phyloP scores from a whole-genome alignment of 2,888 invertebrate species.

The Alloscopus bannaensis region DNA sequence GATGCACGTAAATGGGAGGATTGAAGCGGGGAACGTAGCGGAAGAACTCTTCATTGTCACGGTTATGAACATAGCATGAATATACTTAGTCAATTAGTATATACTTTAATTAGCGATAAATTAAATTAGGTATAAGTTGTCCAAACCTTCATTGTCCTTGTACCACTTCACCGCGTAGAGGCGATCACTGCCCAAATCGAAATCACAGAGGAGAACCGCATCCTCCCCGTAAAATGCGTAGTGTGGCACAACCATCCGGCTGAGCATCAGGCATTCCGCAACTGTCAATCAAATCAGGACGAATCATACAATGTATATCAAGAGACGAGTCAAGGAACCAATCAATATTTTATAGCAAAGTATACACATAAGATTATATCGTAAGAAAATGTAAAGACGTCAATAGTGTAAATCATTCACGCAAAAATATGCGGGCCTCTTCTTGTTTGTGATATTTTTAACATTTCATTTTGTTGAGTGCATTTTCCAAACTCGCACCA shows the following conservation, averaged over 20 bases:
- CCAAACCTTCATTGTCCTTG: too few relatives aligned
- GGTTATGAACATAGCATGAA: too few relatives aligned
- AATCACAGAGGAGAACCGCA: constrained; percentile 82
- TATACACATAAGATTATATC: too few relatives aligned
- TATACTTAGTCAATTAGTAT: too few relatives aligned
- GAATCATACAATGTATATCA: neutral
- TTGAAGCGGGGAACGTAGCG: constrained; percentile 83
- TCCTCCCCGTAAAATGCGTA: constrained; percentile 79
- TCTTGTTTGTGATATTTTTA: too few relatives aligned
- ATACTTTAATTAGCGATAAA: too few relatives aligned
- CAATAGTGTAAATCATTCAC: too few relatives aligned
- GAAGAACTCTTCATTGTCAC: constrained; percentile 90
- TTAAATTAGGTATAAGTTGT: too few relatives aligned
- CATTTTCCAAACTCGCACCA: too few relatives aligned
- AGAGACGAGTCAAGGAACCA: neutral
- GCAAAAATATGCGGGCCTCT: too few relatives aligned
- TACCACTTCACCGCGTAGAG: constrained; percentile 75
- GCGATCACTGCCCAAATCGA: constrained; percentile 81
- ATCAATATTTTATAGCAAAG: constrained; percentile 4
- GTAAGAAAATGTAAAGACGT: too few relatives aligned
- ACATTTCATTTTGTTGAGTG: constrained; percentile 2
- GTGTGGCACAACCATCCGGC: constrained; percentile 81
- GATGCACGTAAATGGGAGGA: constrained; percentile 83
- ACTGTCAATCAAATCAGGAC: constrained; percentile 62
- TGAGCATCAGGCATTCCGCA: constrained; percentile 77